Evolutionary conservation across 2,113 vertebrate species (phyloP), one percentile per base, ranked within the genome.

Genomic region (Heteronetta atricapilla): DNA sequence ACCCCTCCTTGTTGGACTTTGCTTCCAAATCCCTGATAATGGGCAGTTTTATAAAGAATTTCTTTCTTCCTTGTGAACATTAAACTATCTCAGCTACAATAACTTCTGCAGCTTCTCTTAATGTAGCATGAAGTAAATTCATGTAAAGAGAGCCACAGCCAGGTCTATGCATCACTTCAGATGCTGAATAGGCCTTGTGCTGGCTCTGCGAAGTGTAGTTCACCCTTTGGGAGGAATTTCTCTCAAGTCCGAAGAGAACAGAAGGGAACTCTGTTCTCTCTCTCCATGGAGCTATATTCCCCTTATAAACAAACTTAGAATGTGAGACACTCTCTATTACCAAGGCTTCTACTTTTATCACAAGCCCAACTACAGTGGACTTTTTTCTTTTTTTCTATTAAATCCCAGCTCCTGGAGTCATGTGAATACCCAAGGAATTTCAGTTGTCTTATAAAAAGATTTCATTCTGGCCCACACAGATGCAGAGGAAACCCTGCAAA

Each of bases 261-360:
- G 92, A 95, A 86, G 85, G 82, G 56, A 95, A 93, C 86, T 91
- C 91, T 96, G 80, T 93, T 95, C 94, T 91, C 70, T 84, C 38
- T 68, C 94, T 92, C 78, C 84, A 40, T 64, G 44, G 6, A 92
- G 87, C 66, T 90, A 40, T 92, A 90, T 75, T 96, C 48, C 36
- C 19, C 92, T 96, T 96, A 79, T 92, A 96, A 96, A 96, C 86
- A 95, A 97, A 97, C 93, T 94, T 86, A 95, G 88, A 84, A 96
- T 86, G 93, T 92, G 77, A 97, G 88, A 94, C 29, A 1, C 34
- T 88, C 38, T 90, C 64, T 91, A 86, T 92, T 94, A 93, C 94
- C 90, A 95, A 95, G 66, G 25, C 86, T 95, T 91, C 80, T 88
- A 78, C 81, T 95, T 97, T 94, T 95, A 93, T 96, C 90, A 62